Conservation (phyloP, 1,140 invertebrate genomes). For the Magallana angulata region DNA sequence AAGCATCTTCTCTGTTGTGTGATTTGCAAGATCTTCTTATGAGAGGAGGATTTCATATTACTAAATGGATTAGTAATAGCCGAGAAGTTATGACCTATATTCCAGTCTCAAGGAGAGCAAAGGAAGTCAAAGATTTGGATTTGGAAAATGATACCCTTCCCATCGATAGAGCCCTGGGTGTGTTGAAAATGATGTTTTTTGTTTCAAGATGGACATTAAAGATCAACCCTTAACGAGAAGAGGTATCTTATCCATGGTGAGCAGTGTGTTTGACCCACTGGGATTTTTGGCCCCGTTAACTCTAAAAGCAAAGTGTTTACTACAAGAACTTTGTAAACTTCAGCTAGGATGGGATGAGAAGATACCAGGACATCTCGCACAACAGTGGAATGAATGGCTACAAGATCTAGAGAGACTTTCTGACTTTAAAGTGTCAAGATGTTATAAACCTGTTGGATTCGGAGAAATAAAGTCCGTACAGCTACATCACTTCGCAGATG, state of each 20-base stretch:
- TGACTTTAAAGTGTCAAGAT: conserved; percentile 34
- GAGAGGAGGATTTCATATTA: conserved; percentile 53
- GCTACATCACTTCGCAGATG: conserved; percentile 68
- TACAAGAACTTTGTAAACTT: conserved; percentile 51
- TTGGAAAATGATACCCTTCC: conserved; percentile 52
- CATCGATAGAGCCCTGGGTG: conserved; percentile 60
- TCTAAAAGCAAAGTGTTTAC: conserved; percentile 40
- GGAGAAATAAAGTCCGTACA: conserved; percentile 44
- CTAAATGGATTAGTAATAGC: conserved; percentile 57
- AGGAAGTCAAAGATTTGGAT: conserved; percentile 53
- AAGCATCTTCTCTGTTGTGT: conserved; percentile 43
- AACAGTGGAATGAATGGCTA: conserved; percentile 52
- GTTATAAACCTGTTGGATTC: conserved; percentile 26
- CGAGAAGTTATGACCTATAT: conserved; percentile 56
- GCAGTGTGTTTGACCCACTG: conserved; percentile 57
- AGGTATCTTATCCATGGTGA: conserved; percentile 52
- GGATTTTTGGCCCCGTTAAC: conserved; percentile 55
- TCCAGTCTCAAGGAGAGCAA: conserved; percentile 44
- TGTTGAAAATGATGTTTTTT: conserved; percentile 56
- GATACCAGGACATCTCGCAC: conserved; percentile 9
- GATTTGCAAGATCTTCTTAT: neutral
- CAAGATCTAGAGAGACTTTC: conserved; percentile 25
- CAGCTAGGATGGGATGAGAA: conserved; percentile 53
- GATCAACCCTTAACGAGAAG: conserved; percentile 41
- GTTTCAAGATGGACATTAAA: conserved; percentile 53